phyloP scores from a whole-genome alignment of 1,140 invertebrate genomes.

The Lethrus apterus region DNA sequence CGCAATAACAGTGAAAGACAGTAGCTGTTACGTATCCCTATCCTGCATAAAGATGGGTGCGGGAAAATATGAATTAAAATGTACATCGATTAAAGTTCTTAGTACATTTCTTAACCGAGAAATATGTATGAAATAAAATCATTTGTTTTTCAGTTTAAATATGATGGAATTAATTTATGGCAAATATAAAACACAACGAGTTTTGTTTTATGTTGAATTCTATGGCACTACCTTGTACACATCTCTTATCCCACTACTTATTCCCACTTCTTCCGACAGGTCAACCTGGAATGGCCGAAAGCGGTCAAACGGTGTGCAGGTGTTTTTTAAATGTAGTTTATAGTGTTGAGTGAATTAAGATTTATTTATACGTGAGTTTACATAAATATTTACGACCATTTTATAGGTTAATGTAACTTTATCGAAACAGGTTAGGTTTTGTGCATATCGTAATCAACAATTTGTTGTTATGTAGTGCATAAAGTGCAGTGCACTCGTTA shows the following conservation, averaged over 20 bases:
- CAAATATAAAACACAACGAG: not conserved
- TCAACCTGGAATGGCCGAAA: slow-evolving; percentile 41
- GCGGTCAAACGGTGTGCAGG: slow-evolving; percentile 41
- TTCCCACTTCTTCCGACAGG: slow-evolving; percentile 40
- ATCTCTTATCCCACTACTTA: slow-evolving; percentile 22
- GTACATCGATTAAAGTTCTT: not conserved
- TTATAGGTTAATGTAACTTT: slow-evolving; percentile 8
- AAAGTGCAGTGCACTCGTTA: slow-evolving; percentile 35
- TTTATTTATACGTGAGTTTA: slow-evolving; percentile 24
- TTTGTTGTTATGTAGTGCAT: slow-evolving; percentile 39
- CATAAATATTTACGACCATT: too few relatives aligned
- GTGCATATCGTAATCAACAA: slow-evolving; percentile 17
- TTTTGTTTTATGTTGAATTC: not conserved
- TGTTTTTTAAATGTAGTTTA: slow-evolving; percentile 39
- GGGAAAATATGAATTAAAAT: not conserved
- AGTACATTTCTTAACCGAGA: too few relatives aligned
- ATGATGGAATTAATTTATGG: not conserved
- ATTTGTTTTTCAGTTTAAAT: not conserved
- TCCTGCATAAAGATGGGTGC: slow-evolving; percentile 13
- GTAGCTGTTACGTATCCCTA: slow-evolving; percentile 18
- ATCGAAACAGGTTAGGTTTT: slow-evolving; percentile 15
- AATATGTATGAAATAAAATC: not conserved
- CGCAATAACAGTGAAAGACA: slow-evolving; percentile 17
- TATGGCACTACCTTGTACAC: not conserved
- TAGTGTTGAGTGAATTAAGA: slow-evolving; percentile 26